phyloP scores from a whole-genome alignment of 2,888 invertebrate genomes.

The Eilema depressum region DNA sequence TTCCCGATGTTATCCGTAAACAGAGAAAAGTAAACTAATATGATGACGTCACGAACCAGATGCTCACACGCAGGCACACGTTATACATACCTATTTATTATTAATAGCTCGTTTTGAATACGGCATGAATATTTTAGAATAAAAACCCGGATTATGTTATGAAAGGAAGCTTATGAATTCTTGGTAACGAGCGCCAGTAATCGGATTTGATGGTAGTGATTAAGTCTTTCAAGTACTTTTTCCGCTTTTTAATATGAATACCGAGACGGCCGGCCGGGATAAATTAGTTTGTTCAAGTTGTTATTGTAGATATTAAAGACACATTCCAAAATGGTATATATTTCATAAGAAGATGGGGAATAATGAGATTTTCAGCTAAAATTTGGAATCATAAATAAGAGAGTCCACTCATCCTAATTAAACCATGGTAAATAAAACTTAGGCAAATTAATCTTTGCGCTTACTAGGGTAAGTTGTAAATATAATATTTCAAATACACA shows the following conservation, averaged over 20 bases:
- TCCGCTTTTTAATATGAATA: slow-evolving; percentile 12
- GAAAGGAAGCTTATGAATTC: slow-evolving; percentile 35
- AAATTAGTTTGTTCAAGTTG: not conserved
- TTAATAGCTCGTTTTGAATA: slow-evolving; percentile 32
- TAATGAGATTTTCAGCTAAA: no score
- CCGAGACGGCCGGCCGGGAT: not conserved
- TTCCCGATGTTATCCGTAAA: slow-evolving; percentile 46
- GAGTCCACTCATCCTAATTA: no score
- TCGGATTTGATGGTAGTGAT: slow-evolving; percentile 17
- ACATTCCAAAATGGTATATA: no score
- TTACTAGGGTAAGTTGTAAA: no score
- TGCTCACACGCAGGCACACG: slow-evolving; percentile 37
- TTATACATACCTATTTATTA: slow-evolving; percentile 28
- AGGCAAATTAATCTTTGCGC: no score
- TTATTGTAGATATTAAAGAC: not conserved
- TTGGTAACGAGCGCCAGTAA: slow-evolving; percentile 14
- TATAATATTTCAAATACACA: no score
- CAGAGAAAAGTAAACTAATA: slow-evolving; percentile 50
- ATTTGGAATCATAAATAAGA: no score
- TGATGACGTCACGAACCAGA: slow-evolving; percentile 52
- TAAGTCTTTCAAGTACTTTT: slow-evolving; percentile 1
- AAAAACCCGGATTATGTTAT: slow-evolving; percentile 33
- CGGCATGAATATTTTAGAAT: slow-evolving; percentile 17
- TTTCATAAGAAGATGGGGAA: no score
- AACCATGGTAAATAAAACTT: no score